These are phyloP conservation scores for Halesus radiatus DNA, from an alignment of 1,140 invertebrate genomes.

Conservation along the genomic window DNA sequence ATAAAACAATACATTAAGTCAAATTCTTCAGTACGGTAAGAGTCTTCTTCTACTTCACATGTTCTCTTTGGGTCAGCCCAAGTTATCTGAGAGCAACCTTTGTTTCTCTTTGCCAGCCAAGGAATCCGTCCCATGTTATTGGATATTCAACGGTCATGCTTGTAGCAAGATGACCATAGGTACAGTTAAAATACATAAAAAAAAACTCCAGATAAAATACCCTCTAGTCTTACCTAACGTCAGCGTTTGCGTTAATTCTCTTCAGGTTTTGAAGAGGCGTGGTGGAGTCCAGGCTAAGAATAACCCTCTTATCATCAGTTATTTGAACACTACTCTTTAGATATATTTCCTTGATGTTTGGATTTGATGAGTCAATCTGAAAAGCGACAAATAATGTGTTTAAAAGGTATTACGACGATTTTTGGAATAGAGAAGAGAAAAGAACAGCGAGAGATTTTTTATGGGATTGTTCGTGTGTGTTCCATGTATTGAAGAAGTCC, in stretches of 20 bases:
- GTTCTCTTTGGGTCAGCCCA: no score
- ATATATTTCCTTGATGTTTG: constrained; percentile 62
- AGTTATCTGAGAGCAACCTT: no score
- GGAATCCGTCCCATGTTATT: no score
- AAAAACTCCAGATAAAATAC: neutral
- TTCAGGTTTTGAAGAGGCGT: constrained; percentile 63
- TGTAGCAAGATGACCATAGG: no score
- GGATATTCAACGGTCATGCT: no score
- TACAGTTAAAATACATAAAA: no score
- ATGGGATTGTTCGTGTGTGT: neutral
- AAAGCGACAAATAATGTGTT: constrained; percentile 27
- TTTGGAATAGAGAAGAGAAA: no score
- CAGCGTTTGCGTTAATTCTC: constrained; percentile 62
- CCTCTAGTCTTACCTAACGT: constrained; percentile 61
- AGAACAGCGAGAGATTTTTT: no score
- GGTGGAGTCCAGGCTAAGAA: constrained; percentile 62
- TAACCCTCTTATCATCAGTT: constrained; percentile 60
- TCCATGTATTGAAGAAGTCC: neutral
- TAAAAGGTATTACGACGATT: neutral
- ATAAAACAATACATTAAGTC: no score
- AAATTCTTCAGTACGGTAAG: no score
- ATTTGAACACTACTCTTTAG: constrained; percentile 65
- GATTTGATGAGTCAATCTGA: constrained; percentile 52
- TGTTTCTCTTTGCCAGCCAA: no score
- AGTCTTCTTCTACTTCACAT: no score